Percentiles rank a stretch among this genome's conserved stretches.
phyloP scores from a whole-genome alignment of 2,797 vertebrate genomes.

The Lithobates pipiens region DNA sequence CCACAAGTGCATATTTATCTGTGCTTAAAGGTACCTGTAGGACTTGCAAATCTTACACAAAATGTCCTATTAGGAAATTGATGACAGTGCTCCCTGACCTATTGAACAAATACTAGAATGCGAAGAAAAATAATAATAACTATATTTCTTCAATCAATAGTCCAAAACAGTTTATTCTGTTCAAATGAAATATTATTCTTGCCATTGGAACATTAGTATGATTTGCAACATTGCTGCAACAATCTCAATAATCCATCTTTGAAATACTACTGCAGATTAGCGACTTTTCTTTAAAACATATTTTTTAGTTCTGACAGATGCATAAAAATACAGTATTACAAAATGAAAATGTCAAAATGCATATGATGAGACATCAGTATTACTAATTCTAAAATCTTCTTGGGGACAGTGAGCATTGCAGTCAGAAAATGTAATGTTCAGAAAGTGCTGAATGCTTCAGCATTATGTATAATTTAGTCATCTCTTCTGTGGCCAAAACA shows the following conservation, averaged over 20 bases:
- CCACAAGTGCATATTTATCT: constrained; percentile 81
- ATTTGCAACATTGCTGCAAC: constrained; percentile 66
- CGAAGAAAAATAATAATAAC: constrained; percentile 77
- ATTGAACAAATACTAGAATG: constrained; percentile 79
- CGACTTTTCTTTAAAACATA: constrained; percentile 27
- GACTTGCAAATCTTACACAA: constrained; percentile 84
- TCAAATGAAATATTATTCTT: constrained; percentile 78
- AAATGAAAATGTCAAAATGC: constrained; percentile 29
- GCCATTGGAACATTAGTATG: constrained; percentile 67
- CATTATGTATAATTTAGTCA: constrained; percentile 43
- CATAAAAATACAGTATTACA: constrained; percentile 26
- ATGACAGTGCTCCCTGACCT: constrained; percentile 81
- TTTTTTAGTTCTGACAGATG: constrained; percentile 25
- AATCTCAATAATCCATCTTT: constrained; percentile 60
- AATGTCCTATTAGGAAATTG: constrained; percentile 83
- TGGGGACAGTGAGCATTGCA: constrained; percentile 13
- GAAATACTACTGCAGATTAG: constrained; percentile 35
- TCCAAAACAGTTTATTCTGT: constrained; percentile 77
- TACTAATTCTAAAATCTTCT: constrained; percentile 22
- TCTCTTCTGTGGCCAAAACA: constrained; percentile 21
- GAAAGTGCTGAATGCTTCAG: constrained; percentile 31
- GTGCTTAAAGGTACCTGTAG: constrained; percentile 82
- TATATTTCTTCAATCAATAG: constrained; percentile 82
- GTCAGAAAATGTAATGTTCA: constrained; percentile 31
- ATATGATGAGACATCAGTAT: constrained; percentile 31